Evolutionary conservation across 2,797 vertebrate species (phyloP), one percentile per base, ranked within the genome.

Genomic region (Melanotaenia boesemani): DNA sequence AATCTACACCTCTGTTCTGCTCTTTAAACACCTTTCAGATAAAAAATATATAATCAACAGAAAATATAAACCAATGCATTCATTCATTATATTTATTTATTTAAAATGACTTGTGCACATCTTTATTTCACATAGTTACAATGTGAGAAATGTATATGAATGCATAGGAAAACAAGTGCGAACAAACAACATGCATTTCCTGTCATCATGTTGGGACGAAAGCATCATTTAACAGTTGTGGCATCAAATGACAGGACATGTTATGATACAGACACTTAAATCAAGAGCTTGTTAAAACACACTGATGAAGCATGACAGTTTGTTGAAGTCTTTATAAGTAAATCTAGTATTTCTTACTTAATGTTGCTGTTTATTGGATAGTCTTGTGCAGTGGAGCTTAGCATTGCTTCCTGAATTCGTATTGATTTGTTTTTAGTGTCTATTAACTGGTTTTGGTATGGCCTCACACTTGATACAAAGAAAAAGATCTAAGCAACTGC

Each of bases 261-360:
- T 88, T 91, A 90, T 86, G 86, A 89, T 83, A 86, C 80, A 82
- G 76, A 65, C 61, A 20, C 82, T 82, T 64, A 76, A 89, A 91
- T 89, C 80, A 88, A 85, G 83, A 81, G 68, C 87, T 89, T 85
- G 83, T 93, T 91, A 90, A 86, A 85, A 81, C 74, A 57, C 74
- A 41, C 70, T 80, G 88, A 90, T 84, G 76, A 89, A 88, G 63
- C 74, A 44, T 70, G 54, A 65, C 65, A 46, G 63, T 85, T 86
- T 65, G 77, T 70, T 76, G 72, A 85, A 78, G 77, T 75, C 82
- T 81, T 86, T 81, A 74, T 80, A 64, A 77, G 79, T 78, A 66
- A 55, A 70, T 72, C 39, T 74, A 13, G 63, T 63, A 60, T 61
- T 58, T 74, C 16, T 63, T 67, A 20, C 72, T 82, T 81, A 70